Conservation (phyloP, 2,888 invertebrate species). For the Oxycera nigricornis region DNA sequence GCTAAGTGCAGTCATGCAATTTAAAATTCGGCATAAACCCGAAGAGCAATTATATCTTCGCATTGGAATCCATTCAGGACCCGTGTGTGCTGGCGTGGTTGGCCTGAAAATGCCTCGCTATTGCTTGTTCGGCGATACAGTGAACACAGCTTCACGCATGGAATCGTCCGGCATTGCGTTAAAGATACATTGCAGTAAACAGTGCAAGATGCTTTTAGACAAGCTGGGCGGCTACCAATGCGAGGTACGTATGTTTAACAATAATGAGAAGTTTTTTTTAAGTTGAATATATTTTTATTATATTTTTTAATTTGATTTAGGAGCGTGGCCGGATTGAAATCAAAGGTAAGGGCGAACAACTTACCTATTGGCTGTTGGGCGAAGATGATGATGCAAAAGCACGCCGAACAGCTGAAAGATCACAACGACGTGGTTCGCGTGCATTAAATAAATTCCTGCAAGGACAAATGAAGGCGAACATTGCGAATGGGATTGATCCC, state of each 20-base stretch:
- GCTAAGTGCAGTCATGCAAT: slow-evolving; percentile 81
- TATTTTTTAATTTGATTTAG: slow-evolving; percentile 53
- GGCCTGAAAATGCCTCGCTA: slow-evolving; percentile 93
- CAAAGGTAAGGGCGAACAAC: slow-evolving; percentile 84
- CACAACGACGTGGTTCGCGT: slow-evolving; percentile 62
- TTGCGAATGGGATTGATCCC: slow-evolving; percentile 49
- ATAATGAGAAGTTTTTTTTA: too few species aligned
- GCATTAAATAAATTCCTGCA: slow-evolving; percentile 58
- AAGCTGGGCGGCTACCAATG: slow-evolving; percentile 77
- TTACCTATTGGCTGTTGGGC: slow-evolving; percentile 83
- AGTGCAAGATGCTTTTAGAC: slow-evolving; percentile 74
- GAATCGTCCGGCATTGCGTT: slow-evolving; percentile 85
- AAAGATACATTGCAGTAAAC: slow-evolving; percentile 82
- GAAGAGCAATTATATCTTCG: slow-evolving; percentile 82
- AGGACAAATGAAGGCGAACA: slow-evolving; percentile 45
- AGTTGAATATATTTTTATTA: too few species aligned
- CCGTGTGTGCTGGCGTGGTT: slow-evolving; percentile 91
- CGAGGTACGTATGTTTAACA: slow-evolving; percentile 49
- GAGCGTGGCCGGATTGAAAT: slow-evolving; percentile 80
- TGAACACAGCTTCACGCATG: slow-evolving; percentile 88
- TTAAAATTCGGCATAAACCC: slow-evolving; percentile 88
- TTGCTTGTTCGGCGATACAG: slow-evolving; percentile 91
- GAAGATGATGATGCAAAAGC: slow-evolving; percentile 72
- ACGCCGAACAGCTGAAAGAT: slow-evolving; percentile 65
- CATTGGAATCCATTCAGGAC: slow-evolving; percentile 91